Evolutionary conservation across 1,140 invertebrate genomes (phyloP), one percentile per base, ranked within the genome.

Genomic region (Hylaeus volcanicus): DNA sequence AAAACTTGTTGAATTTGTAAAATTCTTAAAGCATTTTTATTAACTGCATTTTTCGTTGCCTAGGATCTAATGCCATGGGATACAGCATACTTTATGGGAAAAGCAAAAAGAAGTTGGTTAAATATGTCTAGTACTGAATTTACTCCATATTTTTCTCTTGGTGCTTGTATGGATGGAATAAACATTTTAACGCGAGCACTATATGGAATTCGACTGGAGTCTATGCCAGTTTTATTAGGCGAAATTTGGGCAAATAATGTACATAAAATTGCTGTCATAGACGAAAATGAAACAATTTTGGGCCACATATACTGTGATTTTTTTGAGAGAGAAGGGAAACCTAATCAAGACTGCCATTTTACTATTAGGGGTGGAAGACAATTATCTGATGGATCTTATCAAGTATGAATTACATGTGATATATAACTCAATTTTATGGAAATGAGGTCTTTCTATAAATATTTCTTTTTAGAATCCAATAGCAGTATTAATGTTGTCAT

Each of bases 241-340:
- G 98, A 99, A 93, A 93, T 96, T 1, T 99, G 98, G 98, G 93
- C 96, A 26, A 93, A 94, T 63, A 97, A 98, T 92, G 96, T 99
- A 41, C 96, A 98, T 87, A 99, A 99, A 94, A 91, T 99, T 72
- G 95, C 95, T 48, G 97, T 99, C 39, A 94, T 96, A 12, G 96
- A 98, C 88, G 95, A 96, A 79, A 94, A 89, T 2, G 96, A 98
- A 88, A 96, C 96, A 12, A 89, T 96, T 37, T 93, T 99, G 8
- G 99, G 99, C 0, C 95, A 98, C 89, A 99, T 99, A 89, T 99
- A 99, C 92, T 99, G 99, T 93, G 99, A 99, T 94, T 97, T 99
- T 89, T 99, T 97, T 91, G 96, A 98, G 90, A 94, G 99, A 72
- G 89, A 94, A 55, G 96, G 96, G 6, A 99, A 99, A 93, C 96